Conservation (phyloP, 1,140 invertebrate genomes). For the Diorhabda elongata region DNA sequence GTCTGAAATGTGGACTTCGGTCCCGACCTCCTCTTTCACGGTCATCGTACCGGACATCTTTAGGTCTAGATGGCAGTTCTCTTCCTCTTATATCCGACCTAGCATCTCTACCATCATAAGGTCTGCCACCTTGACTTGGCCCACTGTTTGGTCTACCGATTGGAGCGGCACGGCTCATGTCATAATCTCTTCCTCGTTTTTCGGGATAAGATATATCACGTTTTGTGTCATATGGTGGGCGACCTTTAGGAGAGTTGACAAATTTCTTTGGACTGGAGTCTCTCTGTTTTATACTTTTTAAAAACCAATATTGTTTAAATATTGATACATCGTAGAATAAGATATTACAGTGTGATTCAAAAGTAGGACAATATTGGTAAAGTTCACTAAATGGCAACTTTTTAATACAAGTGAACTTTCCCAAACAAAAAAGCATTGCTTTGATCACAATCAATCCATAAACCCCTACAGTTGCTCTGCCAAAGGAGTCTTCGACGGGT, state of each 20-base stretch:
- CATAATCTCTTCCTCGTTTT: conserved; percentile 31
- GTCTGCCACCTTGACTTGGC: conserved; percentile 11
- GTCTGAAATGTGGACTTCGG: conserved; percentile 36
- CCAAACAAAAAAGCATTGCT: no score
- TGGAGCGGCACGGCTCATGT: conserved; percentile 5
- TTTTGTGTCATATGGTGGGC: neutral
- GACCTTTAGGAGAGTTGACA: no score
- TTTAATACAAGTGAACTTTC: no score
- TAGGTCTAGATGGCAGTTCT: conserved; percentile 18
- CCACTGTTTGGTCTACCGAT: conserved; percentile 4
- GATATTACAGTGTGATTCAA: no score
- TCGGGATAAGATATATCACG: conserved; percentile 21
- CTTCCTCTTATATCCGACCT: conserved; percentile 13
- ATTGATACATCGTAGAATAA: no score
- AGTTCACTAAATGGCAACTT: no score
- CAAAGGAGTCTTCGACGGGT: no score
- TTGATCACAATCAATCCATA: no score
- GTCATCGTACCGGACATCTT: conserved; percentile 25
- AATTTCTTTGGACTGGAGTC: conserved; percentile 29
- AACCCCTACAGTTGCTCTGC: no score
- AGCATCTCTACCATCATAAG: conserved; percentile 9
- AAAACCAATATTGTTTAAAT: no score
- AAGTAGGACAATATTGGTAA: no score
- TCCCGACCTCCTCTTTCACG: conserved; percentile 31
- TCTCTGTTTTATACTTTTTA: conserved; percentile 17